These are phyloP conservation scores for Diarsia dahlii DNA, from an alignment of 2,888 invertebrate species.

Conservation along the genomic window DNA sequence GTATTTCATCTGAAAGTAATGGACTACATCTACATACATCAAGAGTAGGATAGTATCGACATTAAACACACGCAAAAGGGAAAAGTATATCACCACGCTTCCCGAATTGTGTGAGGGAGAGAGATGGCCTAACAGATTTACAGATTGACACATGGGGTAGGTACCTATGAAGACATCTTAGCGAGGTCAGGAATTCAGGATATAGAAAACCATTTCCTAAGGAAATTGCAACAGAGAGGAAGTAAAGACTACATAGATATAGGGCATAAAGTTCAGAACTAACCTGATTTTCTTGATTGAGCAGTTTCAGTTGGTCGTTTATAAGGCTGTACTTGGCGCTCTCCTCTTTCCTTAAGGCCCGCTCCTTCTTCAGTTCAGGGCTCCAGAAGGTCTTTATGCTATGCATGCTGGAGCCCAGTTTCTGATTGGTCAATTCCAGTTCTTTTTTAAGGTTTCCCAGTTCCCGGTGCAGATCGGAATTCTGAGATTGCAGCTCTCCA, in stretches of 20 bases:
- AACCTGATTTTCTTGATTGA: conserved; percentile 99
- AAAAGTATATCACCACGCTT: conserved; percentile 1
- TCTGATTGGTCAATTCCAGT: conserved; percentile 98
- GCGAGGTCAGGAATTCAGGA: conserved; percentile 1
- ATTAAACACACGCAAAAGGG: background rate
- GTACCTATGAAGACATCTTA: conserved; percentile 4
- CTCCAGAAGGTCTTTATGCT: conserved; percentile 99
- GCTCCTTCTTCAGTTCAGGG: conserved; percentile 99
- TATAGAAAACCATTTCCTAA: conserved; percentile 26
- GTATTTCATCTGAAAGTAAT: conserved; percentile 4
- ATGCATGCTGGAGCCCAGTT: conserved; percentile 99
- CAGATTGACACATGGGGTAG: conserved; percentile 6
- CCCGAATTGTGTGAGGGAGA: conserved; percentile 18
- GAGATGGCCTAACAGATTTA: conserved; percentile 6
- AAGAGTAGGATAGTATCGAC: background rate
- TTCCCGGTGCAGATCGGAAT: conserved; percentile 98
- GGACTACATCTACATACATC: conserved; percentile 1
- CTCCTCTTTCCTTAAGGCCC: conserved; percentile 99
- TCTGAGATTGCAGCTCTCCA: conserved; percentile 97
- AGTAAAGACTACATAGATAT: background rate
- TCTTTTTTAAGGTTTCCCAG: conserved; percentile 97
- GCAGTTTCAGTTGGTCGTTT: conserved; percentile 98
- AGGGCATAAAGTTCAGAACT: conserved; percentile 68
- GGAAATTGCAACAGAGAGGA: conserved; percentile 28
- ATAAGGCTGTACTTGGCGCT: conserved; percentile 99